Base-by-base conservation (phyloP, 2,113 vertebrate species). In the Ifrita kowaldi region DNA sequence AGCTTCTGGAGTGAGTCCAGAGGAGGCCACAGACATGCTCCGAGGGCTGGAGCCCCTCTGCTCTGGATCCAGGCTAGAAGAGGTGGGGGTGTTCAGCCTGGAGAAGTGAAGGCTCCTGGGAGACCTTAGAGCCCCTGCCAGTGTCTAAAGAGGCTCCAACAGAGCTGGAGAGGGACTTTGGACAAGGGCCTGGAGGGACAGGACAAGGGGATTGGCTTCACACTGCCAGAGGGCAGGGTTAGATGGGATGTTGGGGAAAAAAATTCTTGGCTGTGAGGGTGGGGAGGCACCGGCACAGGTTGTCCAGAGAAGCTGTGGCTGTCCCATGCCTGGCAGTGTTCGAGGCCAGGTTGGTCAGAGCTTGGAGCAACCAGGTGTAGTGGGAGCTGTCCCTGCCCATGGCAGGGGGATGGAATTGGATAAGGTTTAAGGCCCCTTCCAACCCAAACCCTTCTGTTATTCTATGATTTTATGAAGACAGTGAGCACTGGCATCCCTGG, bases 1-100 rank as follows among this genome's bases (percentile, higher is more conserved):
- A 47, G 16, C 28, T 70, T 19, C 47, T n/a, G 47, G 47, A 78
- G n/a, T 0, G 1, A 47, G 16, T 62, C 23, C 74, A 62, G 55
- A 62, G 32, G 20, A 53, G 28, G 13, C 10, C 12, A 47, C 1
- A 19, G 47, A 62, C 5, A 53, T 78, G 33, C 0, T 62, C 39
- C 0, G 0, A n/a, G 23, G 39, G 28, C n/a, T 55, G n/a, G 7
- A 59, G 46, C 7, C 16, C 33, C 46, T 59, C 53, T 41, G 46
- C 33, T 59, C 27, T 81, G 52, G 23, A 56, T 7, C 1, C 39
- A 65, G 52, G 52, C 44, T 67, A 20, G 39, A 4, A 53, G 30
- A 59, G 39, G 14, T 59, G 39, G 5, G 9, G 7, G 3, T 26
- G 32, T 19, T 63, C 33, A 39, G 50, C 19, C 19, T n/a, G 44